Conservation (phyloP, 2,797 vertebrate genomes). For the Smutsia gigantea region DNA sequence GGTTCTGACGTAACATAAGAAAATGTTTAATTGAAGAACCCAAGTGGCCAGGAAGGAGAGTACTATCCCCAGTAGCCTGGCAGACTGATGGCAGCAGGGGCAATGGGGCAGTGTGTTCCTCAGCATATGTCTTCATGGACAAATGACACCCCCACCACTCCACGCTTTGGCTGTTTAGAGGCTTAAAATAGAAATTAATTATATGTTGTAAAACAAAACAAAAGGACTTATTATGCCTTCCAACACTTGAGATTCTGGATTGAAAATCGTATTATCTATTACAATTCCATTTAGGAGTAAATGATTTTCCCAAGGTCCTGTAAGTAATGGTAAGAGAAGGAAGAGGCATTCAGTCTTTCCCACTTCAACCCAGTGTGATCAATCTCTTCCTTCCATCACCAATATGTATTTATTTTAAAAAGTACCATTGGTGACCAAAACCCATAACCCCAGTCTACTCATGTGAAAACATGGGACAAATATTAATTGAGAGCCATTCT, state of each 20-base stretch:
- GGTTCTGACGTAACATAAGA: not conserved
- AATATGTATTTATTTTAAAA: not conserved
- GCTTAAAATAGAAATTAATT: not conserved
- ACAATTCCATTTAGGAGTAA: not conserved
- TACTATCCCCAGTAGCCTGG: not conserved
- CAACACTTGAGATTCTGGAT: not conserved
- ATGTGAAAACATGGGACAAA: not conserved
- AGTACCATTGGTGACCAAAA: not conserved
- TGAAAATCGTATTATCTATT: not conserved
- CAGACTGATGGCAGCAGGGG: no score
- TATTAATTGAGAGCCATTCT: not conserved
- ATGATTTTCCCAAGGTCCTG: not conserved
- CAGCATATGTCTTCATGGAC: not conserved
- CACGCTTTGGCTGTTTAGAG: not conserved
- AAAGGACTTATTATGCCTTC: not conserved
- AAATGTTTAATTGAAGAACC: not conserved
- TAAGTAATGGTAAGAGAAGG: not conserved
- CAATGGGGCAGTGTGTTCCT: not conserved
- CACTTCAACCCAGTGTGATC: not conserved
- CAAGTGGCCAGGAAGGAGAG: not conserved
- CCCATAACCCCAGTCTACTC: not conserved
- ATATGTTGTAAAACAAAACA: not conserved
- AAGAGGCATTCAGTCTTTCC: not conserved
- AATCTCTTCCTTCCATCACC: not conserved
- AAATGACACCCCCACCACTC: not conserved